A percentile compares a stretch with the other conserved stretches of the same genome.
phyloP scores from a whole-genome alignment of 2,797 vertebrate genomes.

The Ataeniobius toweri region DNA sequence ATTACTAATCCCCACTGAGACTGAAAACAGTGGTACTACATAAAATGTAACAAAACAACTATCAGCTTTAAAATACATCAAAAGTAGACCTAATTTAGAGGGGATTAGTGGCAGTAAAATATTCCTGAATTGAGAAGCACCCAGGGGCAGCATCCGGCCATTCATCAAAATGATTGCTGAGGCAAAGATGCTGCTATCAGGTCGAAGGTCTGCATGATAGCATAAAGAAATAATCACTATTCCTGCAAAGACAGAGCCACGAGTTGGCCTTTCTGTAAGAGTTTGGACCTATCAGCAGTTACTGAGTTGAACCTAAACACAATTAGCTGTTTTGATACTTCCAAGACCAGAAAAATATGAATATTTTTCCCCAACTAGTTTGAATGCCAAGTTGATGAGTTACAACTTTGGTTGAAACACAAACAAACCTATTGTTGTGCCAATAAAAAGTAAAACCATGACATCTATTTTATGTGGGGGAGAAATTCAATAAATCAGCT shows the following conservation, averaged over 20 bases:
- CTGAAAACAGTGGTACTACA: conserved; percentile 25
- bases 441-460: neutral
- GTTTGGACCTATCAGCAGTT: neutral
- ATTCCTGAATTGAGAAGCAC: conserved; percentile 1
- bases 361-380: neutral
- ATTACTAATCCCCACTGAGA: conserved; percentile 35
- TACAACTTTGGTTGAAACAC: neutral
- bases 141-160: neutral
- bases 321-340: neutral
- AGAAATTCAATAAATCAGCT: neutral
- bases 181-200: conserved; percentile 15
- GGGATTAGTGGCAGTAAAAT: neutral
- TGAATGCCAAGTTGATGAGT: neutral
- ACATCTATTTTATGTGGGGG: neutral
- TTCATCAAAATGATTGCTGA: conserved; percentile 33
- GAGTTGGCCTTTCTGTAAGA: neutral
- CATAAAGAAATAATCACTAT: conserved; percentile 29
- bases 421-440: neutral
- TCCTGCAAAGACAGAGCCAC: conserved; percentile 14
- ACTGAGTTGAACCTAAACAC: neutral
- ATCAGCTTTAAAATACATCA: conserved; percentile 8
- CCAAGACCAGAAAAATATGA: neutral
- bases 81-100: neutral
- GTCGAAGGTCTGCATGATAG: conserved; percentile 21
- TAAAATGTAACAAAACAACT: conserved; percentile 42